These are phyloP conservation scores for Drosophila engyochracea DNA, from an alignment of 2,888 invertebrate species.

Conservation along the genomic window DNA sequence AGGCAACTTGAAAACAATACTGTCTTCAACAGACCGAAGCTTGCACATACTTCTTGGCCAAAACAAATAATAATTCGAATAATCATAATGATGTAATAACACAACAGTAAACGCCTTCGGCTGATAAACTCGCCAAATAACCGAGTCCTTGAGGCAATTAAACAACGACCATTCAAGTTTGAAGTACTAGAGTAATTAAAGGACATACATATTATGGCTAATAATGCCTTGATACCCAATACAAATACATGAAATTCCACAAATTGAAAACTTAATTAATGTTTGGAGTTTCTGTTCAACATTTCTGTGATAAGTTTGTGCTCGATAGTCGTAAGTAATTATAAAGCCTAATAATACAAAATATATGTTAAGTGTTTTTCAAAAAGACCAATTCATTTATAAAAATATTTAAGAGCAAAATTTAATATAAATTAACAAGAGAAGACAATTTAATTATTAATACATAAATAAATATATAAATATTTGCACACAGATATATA, in stretches of 20 bases:
- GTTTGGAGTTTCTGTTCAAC: neutral
- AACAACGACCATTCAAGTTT: neutral
- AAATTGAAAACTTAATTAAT: neutral
- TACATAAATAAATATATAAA: too few relatives aligned
- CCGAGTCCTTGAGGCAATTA: neutral
- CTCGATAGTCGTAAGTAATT: neutral
- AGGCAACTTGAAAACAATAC: conserved; percentile 17
- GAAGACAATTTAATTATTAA: neutral
- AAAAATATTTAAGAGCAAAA: neutral
- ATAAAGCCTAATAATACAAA: neutral
- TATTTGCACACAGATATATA: neutral
- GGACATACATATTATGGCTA: neutral
- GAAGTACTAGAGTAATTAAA: neutral
- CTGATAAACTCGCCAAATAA: neutral
- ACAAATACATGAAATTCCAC: neutral
- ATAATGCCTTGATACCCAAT: neutral
- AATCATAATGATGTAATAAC: neutral
- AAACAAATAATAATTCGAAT: conserved; percentile 1
- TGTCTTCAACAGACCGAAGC: conserved; percentile 21
- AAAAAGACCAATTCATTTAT: neutral
- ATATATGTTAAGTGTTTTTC: neutral
- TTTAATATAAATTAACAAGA: neutral
- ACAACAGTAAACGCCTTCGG: neutral
- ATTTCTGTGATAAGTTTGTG: neutral
- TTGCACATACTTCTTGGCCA: conserved; percentile 19